Base-by-base conservation (phyloP, 2,113 vertebrate species). In the Eclectus roratus region DNA sequence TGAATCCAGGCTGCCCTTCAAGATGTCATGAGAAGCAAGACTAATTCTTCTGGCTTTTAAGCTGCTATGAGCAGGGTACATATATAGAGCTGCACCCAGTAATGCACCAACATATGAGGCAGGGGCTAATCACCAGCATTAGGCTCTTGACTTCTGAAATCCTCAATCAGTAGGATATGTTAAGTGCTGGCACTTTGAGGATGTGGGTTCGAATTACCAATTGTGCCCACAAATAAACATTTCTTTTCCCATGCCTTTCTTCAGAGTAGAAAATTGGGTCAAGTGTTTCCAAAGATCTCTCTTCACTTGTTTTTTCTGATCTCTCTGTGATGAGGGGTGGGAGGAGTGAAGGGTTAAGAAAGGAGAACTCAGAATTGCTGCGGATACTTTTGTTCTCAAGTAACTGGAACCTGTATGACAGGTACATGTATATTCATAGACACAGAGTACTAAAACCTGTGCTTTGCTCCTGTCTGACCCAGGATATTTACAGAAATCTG, bases 51-150 rank as follows among this genome's bases (percentile, higher is more conserved):
- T 83, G 88, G 23, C 43, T 94, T 91, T 85, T 47, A 91, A 88
- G 64, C 53, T 2, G 2, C 74, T 7, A 1, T 6, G 7, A 16
- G 28, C 58, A 23, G 0, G 0, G 24, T 18, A 12, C 2, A 4
- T 10, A 27, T 1, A 2, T 19, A 60, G 41, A 80, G 10, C 72
- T 52, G 28, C 46, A 50, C 13, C 31, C 68, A 47, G 21, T 68
- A 91, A 80, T 43, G 80, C 63, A 50, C 18, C 43, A n/a, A 7
- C 19, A 3, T 41, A 13, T 0, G 31, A 80, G 39, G 23, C 60
- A 58, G 49, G 19, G 44, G 16, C 18, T 89, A 24, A 79, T 69
- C 37, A 47, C 31, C 31, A 37, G 27, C 49, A 33, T 56, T 35
- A 70, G n/a, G 25, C 68, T 64, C 8, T 61, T 76, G 52, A 33